Evolutionary conservation across 2,797 vertebrate species (phyloP).

Genomic region (Danio tinwini): DNA sequence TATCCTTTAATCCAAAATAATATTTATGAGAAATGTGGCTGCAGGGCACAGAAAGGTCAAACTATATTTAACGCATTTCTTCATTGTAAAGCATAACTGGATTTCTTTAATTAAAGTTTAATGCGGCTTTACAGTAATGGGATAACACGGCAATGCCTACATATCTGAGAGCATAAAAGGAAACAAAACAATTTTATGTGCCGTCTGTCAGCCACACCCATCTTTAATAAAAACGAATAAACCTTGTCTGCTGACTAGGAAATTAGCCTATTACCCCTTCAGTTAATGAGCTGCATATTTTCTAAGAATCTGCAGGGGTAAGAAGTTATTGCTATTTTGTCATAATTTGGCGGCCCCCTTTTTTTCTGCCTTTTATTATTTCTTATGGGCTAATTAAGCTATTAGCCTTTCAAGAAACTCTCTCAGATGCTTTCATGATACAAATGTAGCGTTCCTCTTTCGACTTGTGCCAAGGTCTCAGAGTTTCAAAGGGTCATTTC

Average conservation of each 20-base stretch:
- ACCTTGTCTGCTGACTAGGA: slow-evolving; percentile 77
- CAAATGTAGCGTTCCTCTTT: slow-evolving; percentile 69
- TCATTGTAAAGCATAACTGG: slow-evolving; percentile 71
- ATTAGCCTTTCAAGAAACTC: slow-evolving; percentile 80
- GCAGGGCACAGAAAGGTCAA: slow-evolving; percentile 77
- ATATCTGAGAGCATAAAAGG: slow-evolving; percentile 78
- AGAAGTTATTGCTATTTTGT: slow-evolving; percentile 75
- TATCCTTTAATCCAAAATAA: slow-evolving; percentile 76
- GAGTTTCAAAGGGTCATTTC: slow-evolving; percentile 59
- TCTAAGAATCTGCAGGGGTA: slow-evolving; percentile 67
- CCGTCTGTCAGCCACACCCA: slow-evolving; percentile 80
- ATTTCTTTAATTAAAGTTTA: slow-evolving; percentile 79
- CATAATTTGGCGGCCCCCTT: slow-evolving; percentile 76
- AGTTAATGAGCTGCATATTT: slow-evolving; percentile 78
- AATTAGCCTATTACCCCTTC: slow-evolving; percentile 75
- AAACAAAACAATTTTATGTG: slow-evolving; percentile 78
- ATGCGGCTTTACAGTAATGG: slow-evolving; percentile 75
- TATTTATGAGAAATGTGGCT: slow-evolving; percentile 78
- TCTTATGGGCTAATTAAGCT: slow-evolving; percentile 84
- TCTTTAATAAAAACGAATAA: slow-evolving; percentile 78
- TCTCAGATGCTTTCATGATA: slow-evolving; percentile 66
- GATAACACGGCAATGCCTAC: slow-evolving; percentile 77
- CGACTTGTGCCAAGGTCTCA: slow-evolving; percentile 71
- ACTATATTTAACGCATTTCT: slow-evolving; percentile 78
- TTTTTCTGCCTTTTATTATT: slow-evolving; percentile 79